These are phyloP conservation scores for Dunckerocampus dactyliophorus DNA, from an alignment of 2,113 vertebrate species.

Conservation along the genomic window DNA sequence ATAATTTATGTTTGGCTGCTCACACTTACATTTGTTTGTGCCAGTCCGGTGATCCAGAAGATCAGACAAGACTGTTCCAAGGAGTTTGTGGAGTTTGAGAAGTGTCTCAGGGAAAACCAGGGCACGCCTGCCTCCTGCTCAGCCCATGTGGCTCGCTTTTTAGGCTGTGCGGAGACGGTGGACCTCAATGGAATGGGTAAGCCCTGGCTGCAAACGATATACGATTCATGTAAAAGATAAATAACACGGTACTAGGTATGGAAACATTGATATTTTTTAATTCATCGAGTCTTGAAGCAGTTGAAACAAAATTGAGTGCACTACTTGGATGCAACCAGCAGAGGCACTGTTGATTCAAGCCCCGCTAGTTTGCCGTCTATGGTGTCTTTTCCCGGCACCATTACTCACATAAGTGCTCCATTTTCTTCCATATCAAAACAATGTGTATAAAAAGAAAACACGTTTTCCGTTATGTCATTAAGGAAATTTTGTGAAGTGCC, in stretches of 20 bases:
- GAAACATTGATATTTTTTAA: too few relatives aligned
- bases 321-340: constrained; percentile 1
- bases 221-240: neutral
- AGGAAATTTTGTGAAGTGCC: too few relatives aligned
- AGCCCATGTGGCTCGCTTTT: constrained; percentile 75
- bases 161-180: constrained; percentile 83
- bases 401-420: too few relatives aligned
- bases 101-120: constrained; percentile 81
- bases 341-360: constrained; percentile 2
- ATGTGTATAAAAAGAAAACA: too few relatives aligned
- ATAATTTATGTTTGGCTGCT: neutral
- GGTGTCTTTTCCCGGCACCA: too few relatives aligned
- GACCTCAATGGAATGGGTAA: constrained; percentile 70
- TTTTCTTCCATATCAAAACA: too few relatives aligned
- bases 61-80: constrained; percentile 79
- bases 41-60: constrained; percentile 84
- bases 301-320: neutral
- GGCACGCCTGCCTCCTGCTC: constrained; percentile 73
- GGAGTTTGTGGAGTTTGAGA: constrained; percentile 83
- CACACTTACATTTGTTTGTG: constrained; percentile 7
- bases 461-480: too few relatives aligned
- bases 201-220: constrained; percentile 7
- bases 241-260: too few relatives aligned
- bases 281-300: too few relatives aligned
- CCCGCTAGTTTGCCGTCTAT: neutral